These are phyloP conservation scores for Triplophysa tibetana DNA, from an alignment of 2,113 vertebrate genomes.

Conservation along the genomic window DNA sequence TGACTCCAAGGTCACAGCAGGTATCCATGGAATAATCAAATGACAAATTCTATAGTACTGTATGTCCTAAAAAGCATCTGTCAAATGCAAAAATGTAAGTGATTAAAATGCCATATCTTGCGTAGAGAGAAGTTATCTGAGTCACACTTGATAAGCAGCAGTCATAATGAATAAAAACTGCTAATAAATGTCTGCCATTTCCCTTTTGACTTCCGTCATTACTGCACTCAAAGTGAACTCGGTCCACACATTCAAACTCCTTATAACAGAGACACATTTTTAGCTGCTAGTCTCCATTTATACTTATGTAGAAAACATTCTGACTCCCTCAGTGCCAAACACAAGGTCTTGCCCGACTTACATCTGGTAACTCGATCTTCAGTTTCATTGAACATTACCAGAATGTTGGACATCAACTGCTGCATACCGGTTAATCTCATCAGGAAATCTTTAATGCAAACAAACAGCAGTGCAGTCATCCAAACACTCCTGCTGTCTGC, in stretches of 20 bases:
- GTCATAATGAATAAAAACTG: constrained; percentile 32
- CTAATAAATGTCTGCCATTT: constrained; percentile 12
- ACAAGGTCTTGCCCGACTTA: constrained; percentile 19
- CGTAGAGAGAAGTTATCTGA: not conserved
- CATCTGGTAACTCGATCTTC: constrained; percentile 6
- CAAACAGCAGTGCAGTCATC: not conserved
- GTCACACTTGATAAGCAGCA: not conserved
- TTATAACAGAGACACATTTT: not conserved
- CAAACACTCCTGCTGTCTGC: not conserved
- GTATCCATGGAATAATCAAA: no score
- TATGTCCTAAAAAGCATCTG: not conserved
- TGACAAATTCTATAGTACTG: not conserved
- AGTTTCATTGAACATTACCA: not conserved
- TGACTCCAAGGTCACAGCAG: no score
- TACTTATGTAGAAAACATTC: constrained; percentile 2
- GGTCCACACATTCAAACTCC: not conserved
- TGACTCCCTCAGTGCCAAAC: constrained; percentile 13
- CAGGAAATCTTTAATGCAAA: not conserved
- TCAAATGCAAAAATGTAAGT: not conserved
- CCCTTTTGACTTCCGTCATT: not conserved
- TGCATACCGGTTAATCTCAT: not conserved
- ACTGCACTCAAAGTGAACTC: not conserved
- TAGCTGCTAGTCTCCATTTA: constrained; percentile 2
- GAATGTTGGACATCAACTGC: constrained; percentile 4
- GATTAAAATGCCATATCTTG: not conserved